Conservation (phyloP, 2,797 vertebrate species). For the Decapterus maruadsi region DNA sequence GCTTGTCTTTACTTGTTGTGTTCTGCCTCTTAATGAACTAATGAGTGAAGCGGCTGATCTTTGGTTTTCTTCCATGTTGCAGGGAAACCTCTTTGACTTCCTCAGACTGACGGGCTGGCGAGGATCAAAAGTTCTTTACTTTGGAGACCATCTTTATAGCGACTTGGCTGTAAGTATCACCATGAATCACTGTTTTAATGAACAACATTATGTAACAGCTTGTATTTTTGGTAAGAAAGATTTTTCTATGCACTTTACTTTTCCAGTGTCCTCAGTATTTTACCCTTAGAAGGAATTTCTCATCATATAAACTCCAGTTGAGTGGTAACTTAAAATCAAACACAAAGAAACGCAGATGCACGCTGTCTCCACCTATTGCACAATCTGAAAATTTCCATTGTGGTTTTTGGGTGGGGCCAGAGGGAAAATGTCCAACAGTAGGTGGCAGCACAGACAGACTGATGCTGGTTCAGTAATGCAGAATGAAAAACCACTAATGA, state of each 20-base stretch:
- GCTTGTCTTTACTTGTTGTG: conserved; percentile 3
- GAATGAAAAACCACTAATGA: not conserved
- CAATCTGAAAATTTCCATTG: conserved; percentile 5
- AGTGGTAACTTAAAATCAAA: too few relatives aligned
- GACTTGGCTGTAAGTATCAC: conserved; percentile 88
- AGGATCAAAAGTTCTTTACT: conserved; percentile 90
- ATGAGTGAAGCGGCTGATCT: not conserved
- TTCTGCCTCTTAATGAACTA: not conserved
- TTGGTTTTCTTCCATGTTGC: conserved; percentile 48
- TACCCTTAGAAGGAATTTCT: too few relatives aligned
- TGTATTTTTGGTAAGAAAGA: not conserved
- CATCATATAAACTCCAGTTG: too few relatives aligned
- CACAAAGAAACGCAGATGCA: not conserved
- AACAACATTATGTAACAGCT: conserved; percentile 4
- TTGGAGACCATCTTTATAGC: conserved; percentile 92
- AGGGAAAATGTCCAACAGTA: conserved; percentile 8
- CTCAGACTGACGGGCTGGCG: conserved; percentile 89
- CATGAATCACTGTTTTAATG: not conserved
- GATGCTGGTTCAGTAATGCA: not conserved
- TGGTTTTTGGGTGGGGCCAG: conserved; percentile 1
- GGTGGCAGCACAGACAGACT: conserved; percentile 9
- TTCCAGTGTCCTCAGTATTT: too few relatives aligned
- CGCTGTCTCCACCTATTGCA: not conserved
- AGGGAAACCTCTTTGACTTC: conserved; percentile 91
- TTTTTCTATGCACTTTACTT: not conserved